Evolutionary conservation across 2,888 invertebrate species (phyloP).

Genomic region (Tinea trinotella): DNA sequence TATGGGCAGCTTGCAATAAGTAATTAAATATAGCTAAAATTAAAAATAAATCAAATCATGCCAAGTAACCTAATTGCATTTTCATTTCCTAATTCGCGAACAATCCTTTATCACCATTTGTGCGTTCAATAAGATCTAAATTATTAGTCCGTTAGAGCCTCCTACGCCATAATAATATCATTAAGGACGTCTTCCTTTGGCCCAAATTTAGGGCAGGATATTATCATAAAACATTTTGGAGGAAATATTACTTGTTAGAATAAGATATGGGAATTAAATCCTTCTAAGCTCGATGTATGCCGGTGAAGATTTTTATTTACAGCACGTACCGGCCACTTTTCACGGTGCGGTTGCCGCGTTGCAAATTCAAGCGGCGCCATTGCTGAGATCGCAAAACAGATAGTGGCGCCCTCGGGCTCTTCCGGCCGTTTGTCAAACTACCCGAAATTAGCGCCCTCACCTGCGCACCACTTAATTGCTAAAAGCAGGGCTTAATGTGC

Average conservation of each 20-base stretch:
- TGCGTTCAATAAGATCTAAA: neutral
- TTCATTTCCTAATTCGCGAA: neutral
- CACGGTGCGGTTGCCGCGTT: neutral
- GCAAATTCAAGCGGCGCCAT: neutral
- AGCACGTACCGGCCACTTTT: conserved; percentile 14
- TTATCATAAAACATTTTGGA: neutral
- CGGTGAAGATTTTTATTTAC: conserved; percentile 12
- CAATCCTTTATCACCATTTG: conserved; percentile 3
- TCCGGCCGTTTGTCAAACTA: conserved; percentile 58
- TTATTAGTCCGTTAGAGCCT: neutral
- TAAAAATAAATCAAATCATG: no score
- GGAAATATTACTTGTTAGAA: conserved; percentile 3
- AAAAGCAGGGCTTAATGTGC: conserved; percentile 51
- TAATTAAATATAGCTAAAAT: no score
- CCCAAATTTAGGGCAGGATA: neutral
- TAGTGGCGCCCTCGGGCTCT: conserved; percentile 44
- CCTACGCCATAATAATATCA: conserved; percentile 1
- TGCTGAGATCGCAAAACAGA: conserved; percentile 7
- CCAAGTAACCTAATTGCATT: neutral
- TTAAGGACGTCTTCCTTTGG: neutral
- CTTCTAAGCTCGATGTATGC: conserved; percentile 11
- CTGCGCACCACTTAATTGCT: conserved; percentile 54
- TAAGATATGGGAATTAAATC: conserved; percentile 14
- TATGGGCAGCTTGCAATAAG: no score
- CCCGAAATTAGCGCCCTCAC: conserved; percentile 43